These are phyloP conservation scores for Tillus elongatus DNA, from an alignment of 2,888 invertebrate genomes.

Conservation along the genomic window DNA sequence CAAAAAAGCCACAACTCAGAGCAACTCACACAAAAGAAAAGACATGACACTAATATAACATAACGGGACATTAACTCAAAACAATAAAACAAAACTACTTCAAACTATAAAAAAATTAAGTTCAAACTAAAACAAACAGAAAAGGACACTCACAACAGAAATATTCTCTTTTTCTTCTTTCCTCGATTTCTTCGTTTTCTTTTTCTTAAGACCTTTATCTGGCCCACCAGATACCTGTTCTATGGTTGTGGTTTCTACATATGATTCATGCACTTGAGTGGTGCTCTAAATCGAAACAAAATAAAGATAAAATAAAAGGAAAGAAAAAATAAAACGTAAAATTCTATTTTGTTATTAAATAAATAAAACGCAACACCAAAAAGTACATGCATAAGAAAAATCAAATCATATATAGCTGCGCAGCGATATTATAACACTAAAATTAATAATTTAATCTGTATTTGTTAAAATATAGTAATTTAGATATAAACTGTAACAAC, in stretches of 20 bases:
- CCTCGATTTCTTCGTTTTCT: slow-evolving; percentile 55
- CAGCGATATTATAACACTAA: no score
- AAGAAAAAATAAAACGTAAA: not conserved
- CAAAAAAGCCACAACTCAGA: slow-evolving; percentile 12
- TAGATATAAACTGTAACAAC: no score
- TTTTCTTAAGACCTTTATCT: slow-evolving; percentile 42
- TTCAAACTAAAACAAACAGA: slow-evolving; percentile 11
- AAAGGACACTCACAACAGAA: slow-evolving; percentile 51
- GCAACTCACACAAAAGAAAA: slow-evolving; percentile 12
- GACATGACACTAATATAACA: slow-evolving; percentile 11
- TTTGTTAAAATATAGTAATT: no score
- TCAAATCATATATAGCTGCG: no score
- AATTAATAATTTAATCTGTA: no score
- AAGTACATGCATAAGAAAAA: not conserved
- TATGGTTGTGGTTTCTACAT: slow-evolving; percentile 36
- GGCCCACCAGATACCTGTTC: slow-evolving; percentile 28
- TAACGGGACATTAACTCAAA: slow-evolving; percentile 19
- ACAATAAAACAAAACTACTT: slow-evolving; percentile 7
- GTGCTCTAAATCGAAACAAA: slow-evolving; percentile 35
- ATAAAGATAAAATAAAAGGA: slow-evolving; percentile 18
- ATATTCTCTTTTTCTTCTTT: slow-evolving; percentile 60
- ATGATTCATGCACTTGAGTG: slow-evolving; percentile 35
- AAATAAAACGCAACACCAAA: no score
- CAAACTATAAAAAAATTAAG: slow-evolving; percentile 1
- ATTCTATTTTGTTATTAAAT: no score